Evolutionary conservation across 2,113 vertebrate genomes (phyloP).

Genomic region (Sylvia atricapilla): DNA sequence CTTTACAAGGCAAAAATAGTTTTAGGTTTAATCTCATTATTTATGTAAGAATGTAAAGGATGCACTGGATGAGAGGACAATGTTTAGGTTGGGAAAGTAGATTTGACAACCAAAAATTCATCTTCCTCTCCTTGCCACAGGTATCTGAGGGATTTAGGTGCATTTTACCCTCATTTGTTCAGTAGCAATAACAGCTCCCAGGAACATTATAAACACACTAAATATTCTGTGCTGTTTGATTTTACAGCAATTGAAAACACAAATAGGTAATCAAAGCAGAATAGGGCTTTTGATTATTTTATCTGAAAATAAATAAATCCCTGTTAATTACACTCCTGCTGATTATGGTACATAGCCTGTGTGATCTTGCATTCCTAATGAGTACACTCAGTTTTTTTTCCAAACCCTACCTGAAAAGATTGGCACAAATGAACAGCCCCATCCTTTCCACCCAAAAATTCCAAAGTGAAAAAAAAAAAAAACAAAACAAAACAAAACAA

Average conservation of each 20-base stretch:
- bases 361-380: neutral
- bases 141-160: neutral
- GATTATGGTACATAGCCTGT: neutral
- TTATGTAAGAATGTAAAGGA: neutral
- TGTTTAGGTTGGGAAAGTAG: neutral
- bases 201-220: neutral
- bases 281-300: neutral
- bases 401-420: neutral
- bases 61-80: neutral
- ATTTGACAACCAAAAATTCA: neutral
- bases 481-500: neutral
- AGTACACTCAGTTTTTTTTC: neutral
- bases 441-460: neutral
- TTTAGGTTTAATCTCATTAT: neutral
- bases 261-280: neutral
- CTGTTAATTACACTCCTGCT: neutral
- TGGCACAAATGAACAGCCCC: neutral
- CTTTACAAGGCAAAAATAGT: neutral
- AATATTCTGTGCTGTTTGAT: neutral
- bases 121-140: neutral
- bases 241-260: neutral
- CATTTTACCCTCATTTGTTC: neutral
- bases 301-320: neutral
- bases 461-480: neutral
- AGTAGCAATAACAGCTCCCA: neutral